phyloP scores from a whole-genome alignment of 2,113 vertebrate genomes.

The Quiscalus mexicanus region DNA sequence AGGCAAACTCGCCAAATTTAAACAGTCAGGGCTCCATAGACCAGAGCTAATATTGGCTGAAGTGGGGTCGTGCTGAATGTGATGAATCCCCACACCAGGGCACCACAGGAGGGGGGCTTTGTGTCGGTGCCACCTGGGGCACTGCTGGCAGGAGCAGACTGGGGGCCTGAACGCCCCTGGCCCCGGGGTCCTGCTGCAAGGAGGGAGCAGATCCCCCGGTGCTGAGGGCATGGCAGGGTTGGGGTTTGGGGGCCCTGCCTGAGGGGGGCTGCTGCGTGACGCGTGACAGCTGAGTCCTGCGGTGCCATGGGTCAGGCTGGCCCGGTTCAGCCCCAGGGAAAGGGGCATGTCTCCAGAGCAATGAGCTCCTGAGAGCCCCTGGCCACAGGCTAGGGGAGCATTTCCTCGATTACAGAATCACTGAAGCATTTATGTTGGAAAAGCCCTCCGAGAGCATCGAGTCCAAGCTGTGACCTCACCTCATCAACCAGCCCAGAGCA shows the following conservation, averaged over 20 bases:
- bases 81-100: background rate
- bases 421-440: background rate
- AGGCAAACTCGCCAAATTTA: background rate
- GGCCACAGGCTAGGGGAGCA: rapidly evolving
- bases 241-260: rapidly evolving
- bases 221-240: rapidly evolving
- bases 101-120: rapidly evolving
- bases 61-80: background rate
- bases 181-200: rapidly evolving
- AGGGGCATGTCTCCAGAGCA: background rate
- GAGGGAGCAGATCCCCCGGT: rapidly evolving
- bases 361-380: rapidly evolving
- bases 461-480: background rate
- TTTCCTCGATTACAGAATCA: background rate
- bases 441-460: background rate
- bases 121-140: rapidly evolving
- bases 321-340: rapidly evolving
- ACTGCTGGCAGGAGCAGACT: background rate
- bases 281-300: rapidly evolving
- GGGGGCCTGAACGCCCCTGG: too few species aligned
- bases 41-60: background rate
- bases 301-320: rapidly evolving
- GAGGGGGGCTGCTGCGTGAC: background rate
- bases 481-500: background rate
- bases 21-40: background rate